Percentiles rank a stretch among this genome's conserved stretches.
These are phyloP conservation scores for Melanotaenia pygmaea DNA, from an alignment of 2,797 vertebrate genomes.

Conservation along the genomic window DNA sequence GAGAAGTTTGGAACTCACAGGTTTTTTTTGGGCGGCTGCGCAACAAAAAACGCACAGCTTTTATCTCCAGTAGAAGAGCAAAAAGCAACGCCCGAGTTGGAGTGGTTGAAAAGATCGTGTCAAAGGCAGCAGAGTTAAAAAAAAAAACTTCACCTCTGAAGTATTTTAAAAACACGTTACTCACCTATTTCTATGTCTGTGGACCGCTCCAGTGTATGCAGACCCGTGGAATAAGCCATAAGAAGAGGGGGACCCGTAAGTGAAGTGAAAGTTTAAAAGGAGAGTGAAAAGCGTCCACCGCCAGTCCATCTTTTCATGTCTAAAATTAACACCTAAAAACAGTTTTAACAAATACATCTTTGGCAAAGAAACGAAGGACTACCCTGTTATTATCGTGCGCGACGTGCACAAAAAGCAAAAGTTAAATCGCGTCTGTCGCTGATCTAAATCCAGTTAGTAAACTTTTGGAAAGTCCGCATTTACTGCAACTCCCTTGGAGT, in stretches of 20 bases:
- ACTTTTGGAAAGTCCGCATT: slow-evolving; percentile 74
- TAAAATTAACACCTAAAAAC: slow-evolving; percentile 52
- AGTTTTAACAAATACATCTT: slow-evolving; percentile 38
- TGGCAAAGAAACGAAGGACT: not conserved
- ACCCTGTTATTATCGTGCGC: slow-evolving; percentile 29
- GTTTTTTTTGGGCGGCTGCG: slow-evolving; percentile 15
- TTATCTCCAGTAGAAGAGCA: not conserved
- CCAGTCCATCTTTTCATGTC: slow-evolving; percentile 54
- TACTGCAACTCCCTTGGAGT: slow-evolving; percentile 72
- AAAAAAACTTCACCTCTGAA: not conserved
- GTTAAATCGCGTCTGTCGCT: slow-evolving; percentile 53
- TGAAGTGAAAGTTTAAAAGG: slow-evolving; percentile 70
- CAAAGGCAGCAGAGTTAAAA: not conserved
- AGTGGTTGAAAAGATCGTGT: not conserved
- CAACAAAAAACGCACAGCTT: slow-evolving; percentile 32
- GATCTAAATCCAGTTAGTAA: slow-evolving; percentile 60
- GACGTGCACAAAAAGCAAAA: slow-evolving; percentile 32
- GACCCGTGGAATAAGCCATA: slow-evolving; percentile 76
- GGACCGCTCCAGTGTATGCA: slow-evolving; percentile 69
- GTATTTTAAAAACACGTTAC: not conserved
- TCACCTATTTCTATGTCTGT: slow-evolving; percentile 82
- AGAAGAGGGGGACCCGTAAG: slow-evolving; percentile 70
- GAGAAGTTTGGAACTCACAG: slow-evolving; percentile 21
- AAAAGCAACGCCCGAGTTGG: not conserved
- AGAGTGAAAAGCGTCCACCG: slow-evolving; percentile 69